phyloP scores from a whole-genome alignment of 2,797 vertebrate genomes.

The Anguilla pacifica region DNA sequence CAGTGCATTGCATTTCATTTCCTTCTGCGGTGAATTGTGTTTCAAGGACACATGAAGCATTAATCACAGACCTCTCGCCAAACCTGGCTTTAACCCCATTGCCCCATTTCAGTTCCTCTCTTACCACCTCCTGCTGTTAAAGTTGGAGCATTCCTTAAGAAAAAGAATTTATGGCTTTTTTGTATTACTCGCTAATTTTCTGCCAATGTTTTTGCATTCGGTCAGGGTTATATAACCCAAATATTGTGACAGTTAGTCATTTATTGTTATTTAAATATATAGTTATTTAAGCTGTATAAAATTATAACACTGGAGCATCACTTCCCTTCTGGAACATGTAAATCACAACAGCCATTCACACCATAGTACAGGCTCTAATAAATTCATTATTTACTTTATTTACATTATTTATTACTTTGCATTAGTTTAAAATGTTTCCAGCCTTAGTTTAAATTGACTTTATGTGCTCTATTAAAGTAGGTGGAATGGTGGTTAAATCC shows the following conservation, averaged over 20 bases:
- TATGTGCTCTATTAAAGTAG: neutral
- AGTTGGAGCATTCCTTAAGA: neutral
- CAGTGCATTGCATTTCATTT: neutral
- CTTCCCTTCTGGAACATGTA: neutral
- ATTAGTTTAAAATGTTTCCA: neutral
- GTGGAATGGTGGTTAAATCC: no score
- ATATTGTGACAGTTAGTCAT: neutral
- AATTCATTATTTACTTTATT: neutral
- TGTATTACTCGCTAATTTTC: neutral
- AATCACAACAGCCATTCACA: neutral
- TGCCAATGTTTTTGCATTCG: neutral
- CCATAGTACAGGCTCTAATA: neutral
- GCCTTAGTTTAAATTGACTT: neutral
- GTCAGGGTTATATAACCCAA: neutral
- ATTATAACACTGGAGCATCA: neutral
- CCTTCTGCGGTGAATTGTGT: neutral
- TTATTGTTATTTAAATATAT: neutral
- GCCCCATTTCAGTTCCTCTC: neutral
- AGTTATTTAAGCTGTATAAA: neutral
- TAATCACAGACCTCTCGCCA: neutral
- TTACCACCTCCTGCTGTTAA: neutral
- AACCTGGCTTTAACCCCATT: neutral
- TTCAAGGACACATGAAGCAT: neutral
- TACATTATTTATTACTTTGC: neutral
- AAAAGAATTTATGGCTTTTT: no score